Conservation (phyloP, 2,113 vertebrate species). For the Toxostoma redivivum region DNA sequence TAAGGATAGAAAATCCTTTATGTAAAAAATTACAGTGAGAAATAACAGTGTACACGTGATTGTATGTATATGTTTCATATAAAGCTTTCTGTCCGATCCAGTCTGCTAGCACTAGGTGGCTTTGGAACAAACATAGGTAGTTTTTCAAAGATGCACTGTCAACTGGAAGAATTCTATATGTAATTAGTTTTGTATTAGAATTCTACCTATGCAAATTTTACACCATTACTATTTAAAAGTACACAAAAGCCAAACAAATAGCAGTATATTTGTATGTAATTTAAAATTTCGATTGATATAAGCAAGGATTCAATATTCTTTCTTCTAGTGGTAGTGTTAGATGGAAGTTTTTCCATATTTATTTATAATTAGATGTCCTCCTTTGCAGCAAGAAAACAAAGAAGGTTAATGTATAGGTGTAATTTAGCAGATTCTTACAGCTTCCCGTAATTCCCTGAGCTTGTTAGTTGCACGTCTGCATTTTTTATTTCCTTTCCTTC, state of each 20-base stretch:
- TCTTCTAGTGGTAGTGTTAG: background rate
- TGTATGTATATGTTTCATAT: background rate
- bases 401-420: slow-evolving; percentile 19
- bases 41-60: background rate
- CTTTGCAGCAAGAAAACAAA: slow-evolving; percentile 35
- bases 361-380: background rate
- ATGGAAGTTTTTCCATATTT: background rate
- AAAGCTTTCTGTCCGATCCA: background rate
- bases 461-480: slow-evolving; percentile 7
- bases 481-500: slow-evolving; percentile 18
- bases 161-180: background rate
- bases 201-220: background rate
- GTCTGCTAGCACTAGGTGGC: background rate
- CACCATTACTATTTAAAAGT: background rate
- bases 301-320: background rate
- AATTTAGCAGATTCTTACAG: slow-evolving; percentile 13
- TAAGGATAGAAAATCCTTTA: background rate
- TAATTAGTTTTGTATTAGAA: background rate
- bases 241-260: background rate
- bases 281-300: background rate
- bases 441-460: background rate
- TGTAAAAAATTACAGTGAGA: background rate
- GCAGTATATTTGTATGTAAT: background rate
- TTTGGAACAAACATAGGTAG: background rate
- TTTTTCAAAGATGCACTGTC: background rate